Base-by-base conservation (phyloP, 2,113 vertebrate genomes). In the Bubalus kerabau region DNA sequence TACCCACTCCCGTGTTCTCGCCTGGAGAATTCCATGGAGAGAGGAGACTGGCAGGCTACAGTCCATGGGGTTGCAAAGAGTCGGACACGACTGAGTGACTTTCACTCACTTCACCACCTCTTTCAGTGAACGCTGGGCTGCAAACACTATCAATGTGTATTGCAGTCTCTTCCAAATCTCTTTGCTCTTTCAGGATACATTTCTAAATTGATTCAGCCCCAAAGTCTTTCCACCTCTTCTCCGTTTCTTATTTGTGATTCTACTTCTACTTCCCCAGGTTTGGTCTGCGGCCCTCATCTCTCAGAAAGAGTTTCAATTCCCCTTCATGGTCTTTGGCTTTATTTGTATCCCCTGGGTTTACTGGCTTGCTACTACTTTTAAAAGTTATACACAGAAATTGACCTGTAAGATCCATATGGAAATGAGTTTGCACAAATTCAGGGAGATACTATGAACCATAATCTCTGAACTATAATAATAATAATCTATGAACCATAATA, bases 41-140 rank as follows among this genome's bases (percentile, higher is more conserved):
- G 23, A 43, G 71, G 30, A 76, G 40, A 12, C 40, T 76, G 12
- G 12, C 12, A 76, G 36, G 40, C 40, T 76, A 43, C 12, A 43
- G 13, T 26, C 40, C 71, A 76, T 15, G 40, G 1, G 23, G 23
- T 26, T 76, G 13, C 21, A 43, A 43, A 43, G 40, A 76, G 71
- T 4, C 1, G 2, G 40, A 76, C 71, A 76, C 3, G 24, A 43
- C 0, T 43, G 36, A 43, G 24, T 0, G 21, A 74, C 67, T 40
- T 40, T 40, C 10, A 6, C 19, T 74, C 19, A 40, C 21, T 40
- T 24, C 9, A 48, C 28, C 26, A 59, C 4, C 15, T 5, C 14
- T 81, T 43, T 26, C 1, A 3, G 52, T 6, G 36, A n/a, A 67
- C 21, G 43, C 12, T 1, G 7, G n/a, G 23, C n/a, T 48, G n/a